phyloP scores from a whole-genome alignment of 2,888 invertebrate species.

The Cephus sareptanus region DNA sequence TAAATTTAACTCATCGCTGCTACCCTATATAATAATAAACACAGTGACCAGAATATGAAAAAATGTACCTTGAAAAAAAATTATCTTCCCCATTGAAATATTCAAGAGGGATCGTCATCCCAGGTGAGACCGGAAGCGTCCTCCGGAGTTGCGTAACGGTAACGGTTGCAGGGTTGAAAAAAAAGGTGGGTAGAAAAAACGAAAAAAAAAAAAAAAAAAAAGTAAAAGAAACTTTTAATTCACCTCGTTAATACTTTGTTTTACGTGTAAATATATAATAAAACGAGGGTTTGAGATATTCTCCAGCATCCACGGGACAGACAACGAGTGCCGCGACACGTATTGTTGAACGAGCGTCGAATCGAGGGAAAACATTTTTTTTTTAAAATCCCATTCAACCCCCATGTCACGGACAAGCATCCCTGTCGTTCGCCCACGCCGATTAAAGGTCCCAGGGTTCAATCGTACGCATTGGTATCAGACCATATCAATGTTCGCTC shows the following conservation, averaged over 20 bases:
- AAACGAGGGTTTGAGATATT: neutral
- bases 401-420: neutral
- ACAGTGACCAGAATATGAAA: neutral
- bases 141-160: neutral
- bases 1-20: neutral
- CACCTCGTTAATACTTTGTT: conserved; percentile 20
- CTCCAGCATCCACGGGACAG: neutral
- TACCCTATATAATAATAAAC: neutral
- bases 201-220: neutral
- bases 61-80: neutral
- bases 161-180: neutral
- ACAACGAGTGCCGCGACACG: neutral
- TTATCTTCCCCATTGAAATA: neutral
- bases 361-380: neutral
- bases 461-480: neutral
- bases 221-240: conserved; percentile 16
- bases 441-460: neutral
- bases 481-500: neutral
- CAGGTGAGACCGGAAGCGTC: neutral
- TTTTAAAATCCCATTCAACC: neutral
- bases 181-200: neutral
- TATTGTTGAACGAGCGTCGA: neutral
- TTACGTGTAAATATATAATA: neutral
- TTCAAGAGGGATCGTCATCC: neutral
- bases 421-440: neutral